Base-by-base conservation (phyloP, 2,113 vertebrate genomes). In the Taurulus bubalis region DNA sequence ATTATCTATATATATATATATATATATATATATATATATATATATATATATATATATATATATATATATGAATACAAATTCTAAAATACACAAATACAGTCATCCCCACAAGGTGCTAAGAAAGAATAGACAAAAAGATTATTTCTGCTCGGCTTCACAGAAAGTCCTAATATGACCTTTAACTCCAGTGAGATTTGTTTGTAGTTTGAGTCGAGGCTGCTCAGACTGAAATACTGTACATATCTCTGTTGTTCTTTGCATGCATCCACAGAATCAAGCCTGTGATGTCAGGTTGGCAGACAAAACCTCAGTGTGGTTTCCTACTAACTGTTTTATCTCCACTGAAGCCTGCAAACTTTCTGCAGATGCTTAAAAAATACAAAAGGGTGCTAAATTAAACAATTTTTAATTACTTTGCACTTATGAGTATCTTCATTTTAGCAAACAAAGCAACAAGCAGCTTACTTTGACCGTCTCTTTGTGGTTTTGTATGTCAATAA, bases 301-400 rank as follows among this genome's bases (percentile, higher is more conserved):
- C 26, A 59, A 66, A 22, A 63, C 26, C 2, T 59, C 30, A 16
- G 15, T 87, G 75, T 68, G 77, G 87, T 90, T 91, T 89, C 51
- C 85, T 49, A 36, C 38, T 67, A 66, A 72, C 32, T 56, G 51
- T 59, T 76, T 30, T 40, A 55, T 63, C 73, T 80, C 53, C 51
- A 36, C 60, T 55, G 64, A 47, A 60, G 55, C 47, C 74, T 77
- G 28, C 14, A 66, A 32, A 16, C 47, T 53, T 55, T 26, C 40
- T 49, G 15, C 24, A 76, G 30, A 55, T 18, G 59, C 14, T 16
- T 60, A 8, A 72, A 49, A 22, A 15, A 72, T n/a, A 49, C 32
- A 4, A 30, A 65, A 3, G 2, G 6, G 24, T 7, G n/a, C 14
- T 36, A 6, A 26, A 66, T 56, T 1, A 42, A 34, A 58, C 11